Conservation (phyloP, 2,113 vertebrate genomes). For the Eudyptes chrysolophus region DNA sequence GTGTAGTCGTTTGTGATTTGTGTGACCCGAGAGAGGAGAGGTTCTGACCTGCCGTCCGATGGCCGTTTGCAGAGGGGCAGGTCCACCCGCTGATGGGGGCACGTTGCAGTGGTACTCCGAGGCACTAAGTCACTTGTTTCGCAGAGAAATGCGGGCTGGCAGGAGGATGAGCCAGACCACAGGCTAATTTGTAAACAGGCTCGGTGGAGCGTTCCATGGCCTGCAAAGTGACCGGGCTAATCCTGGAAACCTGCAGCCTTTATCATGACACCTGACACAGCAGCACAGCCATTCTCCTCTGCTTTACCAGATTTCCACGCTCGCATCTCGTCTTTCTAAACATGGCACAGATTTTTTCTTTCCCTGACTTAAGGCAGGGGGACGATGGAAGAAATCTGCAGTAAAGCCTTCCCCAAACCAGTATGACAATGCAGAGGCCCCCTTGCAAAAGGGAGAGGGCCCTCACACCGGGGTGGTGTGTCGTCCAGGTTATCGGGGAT, state of each 20-base stretch:
- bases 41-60: accelerated
- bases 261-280: background rate
- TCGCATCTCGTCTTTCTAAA: background rate
- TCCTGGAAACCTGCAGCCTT: background rate
- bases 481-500: background rate
- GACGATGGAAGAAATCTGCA: background rate
- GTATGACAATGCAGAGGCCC: background rate
- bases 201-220: background rate
- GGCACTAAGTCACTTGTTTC: background rate
- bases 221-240: background rate
- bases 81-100: accelerated
- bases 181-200: background rate
- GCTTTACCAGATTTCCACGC: background rate
- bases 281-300: background rate
- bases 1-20: background rate
- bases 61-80: background rate
- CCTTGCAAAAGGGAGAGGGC: background rate
- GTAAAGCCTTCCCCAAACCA: background rate
- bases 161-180: background rate
- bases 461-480: background rate
- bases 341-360: background rate
- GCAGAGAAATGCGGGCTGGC: background rate
- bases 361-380: background rate
- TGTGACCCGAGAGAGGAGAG: background rate
- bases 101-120: accelerated